phyloP scores from a whole-genome alignment of 2,888 invertebrate genomes.

The Drosophila lacicola region DNA sequence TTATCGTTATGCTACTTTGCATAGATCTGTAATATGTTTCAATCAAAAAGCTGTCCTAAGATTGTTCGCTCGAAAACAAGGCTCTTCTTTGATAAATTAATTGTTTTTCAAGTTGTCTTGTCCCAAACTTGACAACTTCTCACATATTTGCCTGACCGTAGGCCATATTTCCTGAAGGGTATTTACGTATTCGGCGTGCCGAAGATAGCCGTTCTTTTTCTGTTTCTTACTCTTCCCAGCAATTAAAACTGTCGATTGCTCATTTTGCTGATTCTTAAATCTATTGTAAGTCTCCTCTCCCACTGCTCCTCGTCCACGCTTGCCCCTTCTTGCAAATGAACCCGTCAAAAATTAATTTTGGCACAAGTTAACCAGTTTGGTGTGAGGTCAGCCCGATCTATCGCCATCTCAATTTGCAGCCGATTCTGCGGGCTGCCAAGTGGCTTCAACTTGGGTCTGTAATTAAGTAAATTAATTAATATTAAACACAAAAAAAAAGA shows the following conservation, averaged over 20 bases:
- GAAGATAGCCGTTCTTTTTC: no score
- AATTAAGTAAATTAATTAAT: constrained; percentile 75
- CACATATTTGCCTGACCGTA: no score
- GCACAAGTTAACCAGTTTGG: constrained; percentile 71
- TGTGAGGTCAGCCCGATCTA: constrained; percentile 32
- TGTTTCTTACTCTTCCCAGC: not conserved
- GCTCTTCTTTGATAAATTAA: no score
- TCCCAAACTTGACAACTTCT: no score
- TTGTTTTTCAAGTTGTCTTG: no score
- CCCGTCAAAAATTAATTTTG: constrained; percentile 52
- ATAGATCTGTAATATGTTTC: no score
- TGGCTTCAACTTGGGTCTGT: constrained; percentile 47
- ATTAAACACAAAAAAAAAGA: constrained; percentile 37
- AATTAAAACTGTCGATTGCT: constrained; percentile 29
- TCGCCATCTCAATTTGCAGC: constrained; percentile 6
- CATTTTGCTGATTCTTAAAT: constrained; percentile 17
- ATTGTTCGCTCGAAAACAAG: no score
- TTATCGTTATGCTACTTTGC: no score
- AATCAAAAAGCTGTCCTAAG: no score
- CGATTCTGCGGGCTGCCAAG: constrained; percentile 2
- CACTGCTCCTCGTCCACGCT: not conserved
- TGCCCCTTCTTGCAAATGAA: not conserved
- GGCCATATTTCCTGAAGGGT: not conserved
- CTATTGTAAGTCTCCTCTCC: constrained; percentile 3
- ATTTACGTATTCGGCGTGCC: not conserved